Percentiles rank a stretch among this genome's conserved stretches.
These are phyloP conservation scores for Leptobrachium ailaonicum DNA, from an alignment of 2,113 vertebrate genomes.

Conservation along the genomic window DNA sequence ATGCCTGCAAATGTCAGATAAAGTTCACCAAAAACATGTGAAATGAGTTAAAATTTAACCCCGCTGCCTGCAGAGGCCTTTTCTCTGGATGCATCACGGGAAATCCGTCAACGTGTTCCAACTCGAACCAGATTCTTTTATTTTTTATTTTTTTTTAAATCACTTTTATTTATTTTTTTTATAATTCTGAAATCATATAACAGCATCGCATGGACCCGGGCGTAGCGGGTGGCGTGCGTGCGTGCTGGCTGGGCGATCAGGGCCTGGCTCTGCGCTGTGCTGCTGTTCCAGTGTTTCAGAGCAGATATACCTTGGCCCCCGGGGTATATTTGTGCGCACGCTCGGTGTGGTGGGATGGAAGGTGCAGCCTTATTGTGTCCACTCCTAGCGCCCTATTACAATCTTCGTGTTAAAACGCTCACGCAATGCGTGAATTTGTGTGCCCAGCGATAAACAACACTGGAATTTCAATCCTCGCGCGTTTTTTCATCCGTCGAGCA, in stretches of 20 bases:
- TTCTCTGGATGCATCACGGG: slow-evolving; percentile 52
- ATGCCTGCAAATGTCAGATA: slow-evolving; percentile 67
- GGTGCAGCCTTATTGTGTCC: neutral
- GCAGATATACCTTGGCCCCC: neutral
- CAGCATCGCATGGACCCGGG: too few relatives aligned
- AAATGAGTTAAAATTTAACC: slow-evolving; percentile 68
- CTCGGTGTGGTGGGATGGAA: neutral
- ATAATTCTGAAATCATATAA: too few relatives aligned
- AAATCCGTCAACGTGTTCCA: slow-evolving; percentile 31
- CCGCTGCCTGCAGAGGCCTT: slow-evolving; percentile 53
- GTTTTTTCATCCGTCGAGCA: too few relatives aligned
- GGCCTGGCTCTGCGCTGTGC: neutral
- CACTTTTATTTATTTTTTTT: too few relatives aligned
- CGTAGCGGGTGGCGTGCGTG: too few relatives aligned
- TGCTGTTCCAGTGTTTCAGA: neutral
- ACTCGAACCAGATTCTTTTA: slow-evolving; percentile 43
- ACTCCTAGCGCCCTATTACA: too few relatives aligned
- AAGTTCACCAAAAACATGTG: slow-evolving; percentile 65
- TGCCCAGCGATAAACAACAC: too few relatives aligned
- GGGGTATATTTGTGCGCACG: neutral
- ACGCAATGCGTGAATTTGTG: too few relatives aligned
- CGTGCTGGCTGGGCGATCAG: neutral
- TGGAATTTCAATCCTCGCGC: too few relatives aligned
- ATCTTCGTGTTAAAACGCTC: too few relatives aligned
- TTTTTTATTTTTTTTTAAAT: neutral